phyloP scores from a whole-genome alignment of 2,797 vertebrate genomes.

The Poecilia picta region DNA sequence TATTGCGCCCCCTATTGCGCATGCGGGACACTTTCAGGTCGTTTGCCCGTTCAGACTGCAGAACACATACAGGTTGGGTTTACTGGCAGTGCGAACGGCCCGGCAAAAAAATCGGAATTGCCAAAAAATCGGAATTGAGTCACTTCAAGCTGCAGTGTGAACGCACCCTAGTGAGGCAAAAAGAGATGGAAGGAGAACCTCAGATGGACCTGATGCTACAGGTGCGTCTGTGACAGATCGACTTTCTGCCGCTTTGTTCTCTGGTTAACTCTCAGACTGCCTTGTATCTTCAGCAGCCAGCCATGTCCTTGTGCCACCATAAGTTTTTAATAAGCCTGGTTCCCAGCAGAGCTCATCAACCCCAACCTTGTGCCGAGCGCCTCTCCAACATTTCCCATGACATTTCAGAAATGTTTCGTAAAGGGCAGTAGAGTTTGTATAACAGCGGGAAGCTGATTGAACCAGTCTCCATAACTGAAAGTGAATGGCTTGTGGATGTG shows the following conservation, averaged over 20 bases:
- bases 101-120: no score
- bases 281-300: slow-evolving; percentile 47
- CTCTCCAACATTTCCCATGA: slow-evolving; percentile 60
- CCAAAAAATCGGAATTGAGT: no score
- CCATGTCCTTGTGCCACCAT: slow-evolving; percentile 44
- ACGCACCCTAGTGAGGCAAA: background rate
- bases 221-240: background rate
- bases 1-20: no score
- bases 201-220: background rate
- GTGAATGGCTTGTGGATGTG: slow-evolving; percentile 6
- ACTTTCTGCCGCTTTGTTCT: background rate
- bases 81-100: no score
- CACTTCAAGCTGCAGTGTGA: no score
- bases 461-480: slow-evolving; percentile 34
- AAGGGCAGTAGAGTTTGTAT: slow-evolving; percentile 62
- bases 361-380: slow-evolving; percentile 42
- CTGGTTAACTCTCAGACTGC: slow-evolving; percentile 9
- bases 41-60: no score
- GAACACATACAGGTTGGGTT: no score
- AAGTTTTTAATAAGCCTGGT: slow-evolving; percentile 67
- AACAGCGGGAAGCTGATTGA: slow-evolving; percentile 61
- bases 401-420: slow-evolving; percentile 64
- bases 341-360: slow-evolving; percentile 58
- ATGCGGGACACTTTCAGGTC: no score
- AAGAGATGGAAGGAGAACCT: background rate